Evolutionary conservation across 1,140 invertebrate species (phyloP), one percentile per base, ranked within the genome.

Genomic region (Trypoxylus dichotomus): DNA sequence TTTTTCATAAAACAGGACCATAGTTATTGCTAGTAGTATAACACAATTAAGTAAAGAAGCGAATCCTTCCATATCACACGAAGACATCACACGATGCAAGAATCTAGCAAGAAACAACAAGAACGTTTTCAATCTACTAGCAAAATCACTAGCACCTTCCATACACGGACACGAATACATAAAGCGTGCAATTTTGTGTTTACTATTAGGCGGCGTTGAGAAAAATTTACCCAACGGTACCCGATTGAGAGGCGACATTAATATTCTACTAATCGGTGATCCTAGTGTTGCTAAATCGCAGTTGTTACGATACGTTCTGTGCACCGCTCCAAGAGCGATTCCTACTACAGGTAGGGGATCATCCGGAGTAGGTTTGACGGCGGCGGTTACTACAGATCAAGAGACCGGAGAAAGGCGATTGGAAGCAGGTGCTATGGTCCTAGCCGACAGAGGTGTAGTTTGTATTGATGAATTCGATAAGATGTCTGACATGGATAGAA

Each of bases 401-500:
- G 98, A 99, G 25, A 79, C 76, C 7, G 96, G 97, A 15, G 94
- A 96, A 82, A 88, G 94, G 79, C 89, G 97, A 76, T 85, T 99
- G 24, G 98, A 99, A 89, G 98, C 98, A 5, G 98, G 98, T 83
- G 98, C 98, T 79, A 99, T 99, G 98, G 98, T 99, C n/a, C 86
- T 99, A 29, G 98, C 97, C 0, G 98, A 99, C 88, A 89, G 98
- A 75, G 98, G 98, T 25, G 95, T 99, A 68, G 98, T 99, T 73
- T 99, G 98, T 85, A 99, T 99, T 85, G 98, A 99, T 87, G 98
- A 99, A 89, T 99, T 99, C 87, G 98, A 99, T 88, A 99, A 99
- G 89, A 99, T 99, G 98, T 97, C 97, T n/a, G 98, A 99, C 85
- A 96, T 98, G 76, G 98, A 99, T 89, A 90, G 98, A 82, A 99